Evolutionary conservation across 2,113 vertebrate species (phyloP).

Genomic region (Aythya baeri): DNA sequence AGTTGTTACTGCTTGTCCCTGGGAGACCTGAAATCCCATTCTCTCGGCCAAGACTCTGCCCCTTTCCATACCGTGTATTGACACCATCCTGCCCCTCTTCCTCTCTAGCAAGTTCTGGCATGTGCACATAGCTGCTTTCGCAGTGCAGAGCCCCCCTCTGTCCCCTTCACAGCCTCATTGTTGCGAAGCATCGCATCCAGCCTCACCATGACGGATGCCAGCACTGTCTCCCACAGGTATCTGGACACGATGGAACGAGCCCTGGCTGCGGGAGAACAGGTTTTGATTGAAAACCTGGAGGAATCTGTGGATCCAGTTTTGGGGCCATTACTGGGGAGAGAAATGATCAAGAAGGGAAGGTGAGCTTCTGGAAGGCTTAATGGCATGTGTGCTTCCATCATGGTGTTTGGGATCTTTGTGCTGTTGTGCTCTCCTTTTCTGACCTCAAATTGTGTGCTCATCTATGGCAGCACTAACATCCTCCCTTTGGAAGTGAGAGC

Average conservation of each 20-base stretch:
- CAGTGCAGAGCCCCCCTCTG: not conserved
- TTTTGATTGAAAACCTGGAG: constrained; percentile 94
- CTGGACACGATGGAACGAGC: constrained; percentile 88
- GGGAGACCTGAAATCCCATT: not conserved
- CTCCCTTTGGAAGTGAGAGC: not conserved
- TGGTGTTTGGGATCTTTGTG: not conserved
- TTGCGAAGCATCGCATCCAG: not conserved
- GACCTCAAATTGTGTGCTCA: not conserved
- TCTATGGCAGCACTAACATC: not conserved
- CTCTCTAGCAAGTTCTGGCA: not conserved
- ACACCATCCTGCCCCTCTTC: not conserved
- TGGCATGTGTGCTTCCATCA: not conserved
- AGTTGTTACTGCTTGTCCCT: not conserved
- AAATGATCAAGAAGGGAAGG: constrained; percentile 96
- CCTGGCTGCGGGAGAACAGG: constrained; percentile 84
- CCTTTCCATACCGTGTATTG: not conserved
- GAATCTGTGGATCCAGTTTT: constrained; percentile 92
- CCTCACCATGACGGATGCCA: not conserved
- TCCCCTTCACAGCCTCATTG: rapidly evolving
- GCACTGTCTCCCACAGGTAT: constrained; percentile 77
- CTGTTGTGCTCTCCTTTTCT: not conserved
- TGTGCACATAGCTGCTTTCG: rapidly evolving
- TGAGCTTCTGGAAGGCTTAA: constrained; percentile 51
- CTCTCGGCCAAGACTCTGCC: not conserved
- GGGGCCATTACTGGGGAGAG: constrained; percentile 89